Conservation (phyloP, 23 tunicate species). For the Diplosoma virens region DNA sequence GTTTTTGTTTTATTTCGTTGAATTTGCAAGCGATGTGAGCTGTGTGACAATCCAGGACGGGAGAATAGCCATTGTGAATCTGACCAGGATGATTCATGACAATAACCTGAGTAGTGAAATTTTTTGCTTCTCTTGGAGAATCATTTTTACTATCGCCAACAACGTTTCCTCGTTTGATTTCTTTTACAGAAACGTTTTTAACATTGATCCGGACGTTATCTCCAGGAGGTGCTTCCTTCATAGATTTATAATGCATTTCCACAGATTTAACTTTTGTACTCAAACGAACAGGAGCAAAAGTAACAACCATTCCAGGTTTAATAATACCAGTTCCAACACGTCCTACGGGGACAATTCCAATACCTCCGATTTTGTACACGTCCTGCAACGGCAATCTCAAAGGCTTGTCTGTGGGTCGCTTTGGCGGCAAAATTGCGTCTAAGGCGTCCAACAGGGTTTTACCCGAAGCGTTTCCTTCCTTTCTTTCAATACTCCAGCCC, state of each 20-base stretch:
- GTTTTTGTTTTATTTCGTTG: conserved; percentile 68
- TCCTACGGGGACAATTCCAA: conserved; percentile 99
- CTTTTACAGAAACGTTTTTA: conserved; percentile 97
- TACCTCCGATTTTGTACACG: conserved; percentile 99
- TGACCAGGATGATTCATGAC: conserved; percentile 96
- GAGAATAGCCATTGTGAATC: conserved; percentile 72
- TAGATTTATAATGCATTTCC: conserved; percentile 85
- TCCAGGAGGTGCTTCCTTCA: conserved; percentile 81
- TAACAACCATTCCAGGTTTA: conserved; percentile 75
- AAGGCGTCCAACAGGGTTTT: conserved; percentile 70
- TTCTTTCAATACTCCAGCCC: conserved; percentile 42
- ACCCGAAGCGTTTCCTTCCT: conserved; percentile 34
- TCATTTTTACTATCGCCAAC: conserved; percentile 87
- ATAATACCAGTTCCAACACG: conserved; percentile 94
- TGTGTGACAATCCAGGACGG: conserved; percentile 98
- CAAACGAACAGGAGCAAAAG: conserved; percentile 82
- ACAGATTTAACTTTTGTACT: conserved; percentile 96
- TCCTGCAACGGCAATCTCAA: conserved; percentile 97
- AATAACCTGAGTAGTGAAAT: conserved; percentile 85
- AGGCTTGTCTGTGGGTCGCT: conserved; percentile 88
- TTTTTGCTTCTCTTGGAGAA: conserved; percentile 68
- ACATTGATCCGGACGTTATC: conserved; percentile 98
- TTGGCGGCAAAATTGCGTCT: conserved; percentile 65
- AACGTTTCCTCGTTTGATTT: conserved; percentile 91
- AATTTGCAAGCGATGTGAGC: conserved; percentile 99